Percentiles rank a stretch among this genome's conserved stretches.
phyloP scores from a whole-genome alignment of 2,113 vertebrate species.

The Anhinga anhinga region DNA sequence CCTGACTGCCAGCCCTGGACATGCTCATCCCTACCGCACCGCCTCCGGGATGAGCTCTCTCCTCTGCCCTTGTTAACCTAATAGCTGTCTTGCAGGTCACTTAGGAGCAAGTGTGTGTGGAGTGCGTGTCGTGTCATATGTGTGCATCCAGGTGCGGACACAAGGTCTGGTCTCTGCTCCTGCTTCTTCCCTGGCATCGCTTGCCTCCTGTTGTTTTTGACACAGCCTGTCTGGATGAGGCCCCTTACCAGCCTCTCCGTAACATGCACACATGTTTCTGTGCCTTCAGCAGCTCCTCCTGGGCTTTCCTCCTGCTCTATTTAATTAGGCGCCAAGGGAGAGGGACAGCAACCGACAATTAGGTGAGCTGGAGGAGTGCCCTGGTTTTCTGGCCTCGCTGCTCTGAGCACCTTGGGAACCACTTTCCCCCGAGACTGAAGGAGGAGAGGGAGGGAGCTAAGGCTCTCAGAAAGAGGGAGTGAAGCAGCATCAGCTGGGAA shows the following conservation, averaged over 20 bases:
- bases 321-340: constrained; percentile 51
- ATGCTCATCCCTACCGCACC: not conserved
- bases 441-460: not conserved
- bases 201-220: not conserved
- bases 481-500: not conserved
- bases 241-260: not conserved
- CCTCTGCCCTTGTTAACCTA: not conserved
- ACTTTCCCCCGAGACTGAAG: not conserved
- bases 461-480: not conserved
- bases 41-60: not conserved
- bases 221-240: not conserved
- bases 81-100: not conserved
- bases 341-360: constrained; percentile 51
- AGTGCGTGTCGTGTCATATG: rapidly evolving
- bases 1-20: not conserved
- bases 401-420: not conserved
- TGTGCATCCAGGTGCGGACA: not conserved
- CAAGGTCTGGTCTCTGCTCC: not conserved
- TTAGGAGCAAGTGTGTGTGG: not conserved
- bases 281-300: constrained; percentile 38
- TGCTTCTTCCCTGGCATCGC: not conserved
- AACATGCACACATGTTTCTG: not conserved
- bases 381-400: constrained; percentile 29
- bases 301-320: constrained; percentile 52
- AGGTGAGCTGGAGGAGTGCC: constrained; percentile 47